Base-by-base conservation (phyloP, 2,888 invertebrate genomes). In the Anagyrus pseudococci region DNA sequence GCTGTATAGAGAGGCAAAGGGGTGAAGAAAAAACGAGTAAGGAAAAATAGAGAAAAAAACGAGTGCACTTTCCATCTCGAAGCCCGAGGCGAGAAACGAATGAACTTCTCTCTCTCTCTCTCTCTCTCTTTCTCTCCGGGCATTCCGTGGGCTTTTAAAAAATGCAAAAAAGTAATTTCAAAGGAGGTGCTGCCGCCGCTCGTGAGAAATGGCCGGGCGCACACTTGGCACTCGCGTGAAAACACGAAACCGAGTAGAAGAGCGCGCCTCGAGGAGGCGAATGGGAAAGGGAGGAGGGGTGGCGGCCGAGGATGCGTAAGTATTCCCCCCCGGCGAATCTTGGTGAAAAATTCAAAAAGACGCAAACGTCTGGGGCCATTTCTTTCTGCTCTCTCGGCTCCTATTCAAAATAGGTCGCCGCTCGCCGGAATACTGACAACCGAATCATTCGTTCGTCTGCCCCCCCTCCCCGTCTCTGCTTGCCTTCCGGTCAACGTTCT, bases 111-210 rank as follows among this genome's bases (percentile, higher is more conserved):
- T n/a, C n/a, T n/a, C n/a, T n/a, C 43, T 10, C 22, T 46, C 10
- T 15, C 43, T n/a, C 15, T 4, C 20, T 37, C 20, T 8, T 13
- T 37, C 15, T 15, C 33, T 37, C 10, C 13, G 33, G 33, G 13
- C 33, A 37, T 15, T 37, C 33, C n/a, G n/a, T n/a, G 33, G 64
- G 40, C 57, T 59, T 25, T 26, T 66, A 62, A 66, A 66, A 66
- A 66, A 66, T 66, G 62, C 66, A 66, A 66, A 66, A 58, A 62
- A 66, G 66, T 66, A 62, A 66, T 66, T 66, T 60, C 53, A 47
- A 62, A 66, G 56, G 58, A 58, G 48, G 22, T 46, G 37, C 23
- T 44, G 20, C 29, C 19, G 25, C 25, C 8, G 41, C 26, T 6
- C 33, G 40, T 62, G 66, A 66, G 46, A 66, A 62, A 66, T 62